Percentiles rank a stretch among this genome's conserved stretches.
These are phyloP conservation scores for Limnephilus auricula DNA, from an alignment of 2,888 invertebrate species.

Conservation along the genomic window DNA sequence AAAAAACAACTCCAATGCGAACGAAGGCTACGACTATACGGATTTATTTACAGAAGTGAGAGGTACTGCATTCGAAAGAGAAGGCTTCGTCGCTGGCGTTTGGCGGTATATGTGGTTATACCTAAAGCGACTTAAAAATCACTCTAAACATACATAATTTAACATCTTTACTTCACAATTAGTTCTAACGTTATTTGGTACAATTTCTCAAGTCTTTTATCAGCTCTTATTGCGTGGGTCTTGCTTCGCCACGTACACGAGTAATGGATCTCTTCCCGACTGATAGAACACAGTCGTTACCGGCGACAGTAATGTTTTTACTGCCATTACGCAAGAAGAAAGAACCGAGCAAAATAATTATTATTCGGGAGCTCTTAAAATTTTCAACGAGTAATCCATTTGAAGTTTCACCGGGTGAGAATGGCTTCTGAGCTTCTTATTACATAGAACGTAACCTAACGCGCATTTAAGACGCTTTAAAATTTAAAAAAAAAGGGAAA, in stretches of 20 bases:
- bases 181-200: not conserved
- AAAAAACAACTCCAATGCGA: too few relatives aligned
- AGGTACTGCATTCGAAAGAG: too few relatives aligned
- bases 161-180: not conserved
- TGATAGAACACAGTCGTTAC: constrained; percentile 29
- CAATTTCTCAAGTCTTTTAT: not conserved
- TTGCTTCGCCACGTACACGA: not conserved
- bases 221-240: not conserved
- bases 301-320: constrained; percentile 39
- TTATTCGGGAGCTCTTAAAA: constrained; percentile 27
- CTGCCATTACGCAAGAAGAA: constrained; percentile 13
- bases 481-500: not conserved
- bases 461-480: constrained; percentile 44
- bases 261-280: constrained; percentile 5
- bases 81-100: too few relatives aligned
- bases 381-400: constrained; percentile 21
- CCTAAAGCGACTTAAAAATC: not conserved
- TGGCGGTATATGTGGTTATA: too few relatives aligned
- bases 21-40: too few relatives aligned
- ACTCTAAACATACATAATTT: not conserved
- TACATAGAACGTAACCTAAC: constrained; percentile 39
- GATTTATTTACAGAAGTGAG: too few relatives aligned
- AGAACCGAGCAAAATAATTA: constrained; percentile 3
- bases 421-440: constrained; percentile 46
- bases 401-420: constrained; percentile 42